Base-by-base conservation (phyloP, 2,113 vertebrate species). In the Ptyas mucosa region DNA sequence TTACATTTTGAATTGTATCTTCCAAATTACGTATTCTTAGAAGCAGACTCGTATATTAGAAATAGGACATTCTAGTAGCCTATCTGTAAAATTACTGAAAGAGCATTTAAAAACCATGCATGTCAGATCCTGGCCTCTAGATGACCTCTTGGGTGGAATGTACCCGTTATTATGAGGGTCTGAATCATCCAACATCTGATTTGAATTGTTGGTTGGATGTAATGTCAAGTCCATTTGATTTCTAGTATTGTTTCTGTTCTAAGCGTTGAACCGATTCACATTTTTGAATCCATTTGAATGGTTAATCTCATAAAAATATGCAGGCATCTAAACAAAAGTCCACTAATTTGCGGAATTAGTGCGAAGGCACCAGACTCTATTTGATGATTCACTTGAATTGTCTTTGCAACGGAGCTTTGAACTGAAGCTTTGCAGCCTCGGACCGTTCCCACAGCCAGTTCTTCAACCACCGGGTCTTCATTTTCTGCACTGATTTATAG, bases 391-490 rank as follows among this genome's bases (percentile, higher is more conserved):
- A 81, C 34, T 81, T 43, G 18, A 21, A 43, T 10, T 43, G 34
- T 81, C 75, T 81, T 43, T 8, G 34, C 18, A 43, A 43, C 1
- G 1, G 75, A 81, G 18, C 34, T 81, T 43, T 81, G 75, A 81
- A 43, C 18, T 81, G 18, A 43, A 43, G 75, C 75, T 43, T 21
- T 43, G 34, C 75, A 43, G 34, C 75, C 18, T 81, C 8, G 1
- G 43, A 23, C 8, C 0, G 34, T 81, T 81, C 75, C 94, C 94
- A 94, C 96, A 94, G 95, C 95, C 61, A 94, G 93, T 94, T 86
- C 93, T 96, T 96, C 95, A 97, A 95, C 94, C 96, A 94, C 94
- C 93, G 93, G 92, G 94, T 93, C 91, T 95, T 95, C 90, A 92
- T 93, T 91, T 94, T 96, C 96, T 97, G 96, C 95, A 90, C 49